Base-by-base conservation (phyloP, 2,113 vertebrate species). In the Penelope pileata region DNA sequence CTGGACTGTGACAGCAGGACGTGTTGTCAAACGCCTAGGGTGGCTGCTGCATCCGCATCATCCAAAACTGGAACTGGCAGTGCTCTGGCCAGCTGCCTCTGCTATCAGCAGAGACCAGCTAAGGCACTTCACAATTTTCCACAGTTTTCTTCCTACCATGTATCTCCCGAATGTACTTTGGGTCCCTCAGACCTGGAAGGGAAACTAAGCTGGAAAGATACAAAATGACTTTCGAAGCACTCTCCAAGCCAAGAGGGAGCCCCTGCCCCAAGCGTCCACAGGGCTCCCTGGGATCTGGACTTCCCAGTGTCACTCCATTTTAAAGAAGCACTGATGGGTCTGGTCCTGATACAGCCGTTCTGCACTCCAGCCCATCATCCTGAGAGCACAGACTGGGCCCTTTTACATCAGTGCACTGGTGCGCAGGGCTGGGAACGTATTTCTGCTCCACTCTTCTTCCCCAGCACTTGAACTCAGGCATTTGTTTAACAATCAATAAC, bases 261-360 rank as follows among this genome's bases (percentile, higher is more conserved):
- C 50, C 66, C n/a, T 32, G 36, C 68, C 42, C 68, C 92, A 72
- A 83, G 73, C 17, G 59, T 83, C 87, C 68, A 50, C 50, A 80
- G 50, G 23, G 50, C 42, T 88, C 74, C 90, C 63, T 22, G 22
- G 67, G 63, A 83, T 70, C 67, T 85, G 79, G 42, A 63, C 79
- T 79, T 85, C 93, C 84, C 94, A 91, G 54, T 70, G 63, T 74
- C 89, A 87, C 82, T 94, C 88, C 38, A 82, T 83, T 94, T 76
- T 74, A 91, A 69, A 34, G 91, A 85, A 76, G 45, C 76, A 86
- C 87, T 58, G 81, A 82, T 2, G 21, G 62, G 56, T 54, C 64
- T 90, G 87, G 69, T 83, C 53, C 87, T 92, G 89, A 73, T 79
- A 77, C 1, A 2, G 89, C 84, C 83, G 17, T 92, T 88, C 84